Evolutionary conservation across 2,888 invertebrate species (phyloP).

Genomic region (Lepidocyrtinus sp.): DNA sequence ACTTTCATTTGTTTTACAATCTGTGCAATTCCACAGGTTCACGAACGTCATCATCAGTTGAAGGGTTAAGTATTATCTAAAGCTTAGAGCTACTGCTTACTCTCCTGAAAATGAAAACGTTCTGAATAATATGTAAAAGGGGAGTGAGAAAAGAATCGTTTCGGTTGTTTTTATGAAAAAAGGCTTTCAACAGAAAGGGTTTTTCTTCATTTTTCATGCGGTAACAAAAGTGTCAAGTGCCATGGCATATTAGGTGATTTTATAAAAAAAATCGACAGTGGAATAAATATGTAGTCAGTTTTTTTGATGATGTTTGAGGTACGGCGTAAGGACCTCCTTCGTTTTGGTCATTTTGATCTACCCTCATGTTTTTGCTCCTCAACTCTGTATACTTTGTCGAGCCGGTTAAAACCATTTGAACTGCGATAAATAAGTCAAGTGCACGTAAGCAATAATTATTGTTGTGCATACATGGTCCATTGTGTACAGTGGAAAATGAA

Average conservation of each 20-base stretch:
- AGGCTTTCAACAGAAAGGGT: neutral
- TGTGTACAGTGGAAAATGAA: too few species aligned
- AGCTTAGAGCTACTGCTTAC: slow-evolving; percentile 20
- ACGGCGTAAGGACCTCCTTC: too few species aligned
- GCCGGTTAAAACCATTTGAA: too few species aligned
- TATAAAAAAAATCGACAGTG: slow-evolving; percentile 34
- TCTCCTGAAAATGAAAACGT: slow-evolving; percentile 4
- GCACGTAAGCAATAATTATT: too few species aligned
- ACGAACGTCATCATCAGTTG: slow-evolving; percentile 24
- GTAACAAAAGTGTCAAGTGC: slow-evolving; percentile 38
- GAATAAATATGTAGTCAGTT: neutral
- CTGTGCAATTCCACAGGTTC: neutral
- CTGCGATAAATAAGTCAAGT: too few species aligned
- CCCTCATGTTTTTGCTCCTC: too few species aligned
- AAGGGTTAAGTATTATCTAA: slow-evolving; percentile 16
- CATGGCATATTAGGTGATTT: slow-evolving; percentile 26
- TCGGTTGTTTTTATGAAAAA: neutral
- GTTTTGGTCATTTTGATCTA: too few species aligned
- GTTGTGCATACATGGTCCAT: too few species aligned
- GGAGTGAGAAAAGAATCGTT: neutral
- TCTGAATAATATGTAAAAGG: slow-evolving; percentile 8
- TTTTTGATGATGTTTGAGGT: neutral
- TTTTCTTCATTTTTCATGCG: slow-evolving; percentile 17
- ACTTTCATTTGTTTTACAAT: too few species aligned
- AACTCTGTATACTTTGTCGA: too few species aligned